Percentiles rank a stretch among this genome's conserved stretches.
These are phyloP conservation scores for Campoplex capitator DNA, from an alignment of 2,888 invertebrate species.

Conservation along the genomic window DNA sequence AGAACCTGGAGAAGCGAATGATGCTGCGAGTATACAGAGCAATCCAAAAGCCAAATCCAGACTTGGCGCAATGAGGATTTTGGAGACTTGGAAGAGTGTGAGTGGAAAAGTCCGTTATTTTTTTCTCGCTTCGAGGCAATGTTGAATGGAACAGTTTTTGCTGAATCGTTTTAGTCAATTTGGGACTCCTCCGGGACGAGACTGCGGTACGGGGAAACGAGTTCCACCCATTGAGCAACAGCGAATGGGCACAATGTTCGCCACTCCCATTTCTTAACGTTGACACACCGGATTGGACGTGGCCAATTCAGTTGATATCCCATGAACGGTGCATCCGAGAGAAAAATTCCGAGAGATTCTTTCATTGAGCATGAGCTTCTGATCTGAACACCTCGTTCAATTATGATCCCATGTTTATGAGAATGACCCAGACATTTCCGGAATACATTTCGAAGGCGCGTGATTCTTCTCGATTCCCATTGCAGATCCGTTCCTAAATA, in stretches of 20 bases:
- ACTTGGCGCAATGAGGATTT: background rate
- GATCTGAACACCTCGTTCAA: too few species aligned
- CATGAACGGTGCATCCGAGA: background rate
- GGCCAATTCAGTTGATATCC: background rate
- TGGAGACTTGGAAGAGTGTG: background rate
- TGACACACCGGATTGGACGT: background rate
- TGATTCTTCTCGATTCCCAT: background rate
- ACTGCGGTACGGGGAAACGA: background rate
- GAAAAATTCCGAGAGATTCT: background rate
- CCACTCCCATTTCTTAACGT: background rate
- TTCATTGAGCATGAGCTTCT: background rate
- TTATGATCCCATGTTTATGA: background rate
- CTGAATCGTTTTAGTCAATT: background rate
- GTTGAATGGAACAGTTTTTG: background rate
- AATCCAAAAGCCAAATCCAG: background rate
- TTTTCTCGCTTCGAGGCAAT: background rate
- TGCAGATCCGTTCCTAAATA: conserved; percentile 23
- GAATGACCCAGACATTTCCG: background rate
- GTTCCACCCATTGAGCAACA: background rate
- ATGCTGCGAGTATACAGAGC: too few species aligned
- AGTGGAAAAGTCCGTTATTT: background rate
- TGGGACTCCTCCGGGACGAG: background rate
- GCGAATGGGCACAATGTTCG: too few species aligned
- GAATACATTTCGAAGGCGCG: background rate
- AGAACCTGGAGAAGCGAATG: background rate